phyloP scores from a whole-genome alignment of 2,113 vertebrate species.

The Embiotoca jacksoni region DNA sequence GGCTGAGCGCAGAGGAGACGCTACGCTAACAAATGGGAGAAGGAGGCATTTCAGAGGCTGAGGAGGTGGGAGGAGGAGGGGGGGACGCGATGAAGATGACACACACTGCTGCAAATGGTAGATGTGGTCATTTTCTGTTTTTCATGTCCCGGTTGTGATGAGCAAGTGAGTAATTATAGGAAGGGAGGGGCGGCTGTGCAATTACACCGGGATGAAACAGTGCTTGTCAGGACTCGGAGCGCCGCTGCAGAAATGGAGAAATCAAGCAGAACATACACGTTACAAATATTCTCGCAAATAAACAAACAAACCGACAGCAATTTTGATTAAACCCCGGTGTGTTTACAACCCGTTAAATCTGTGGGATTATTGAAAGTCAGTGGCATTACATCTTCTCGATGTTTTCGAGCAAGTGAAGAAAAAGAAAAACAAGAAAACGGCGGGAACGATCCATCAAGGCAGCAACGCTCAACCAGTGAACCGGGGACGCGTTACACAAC shows the following conservation, averaged over 20 bases:
- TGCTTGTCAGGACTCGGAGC: constrained; percentile 51
- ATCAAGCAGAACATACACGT: constrained; percentile 66
- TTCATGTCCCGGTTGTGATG: constrained; percentile 65
- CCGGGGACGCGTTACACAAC: background rate
- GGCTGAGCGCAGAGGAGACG: constrained; percentile 30
- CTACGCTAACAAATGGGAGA: constrained; percentile 66
- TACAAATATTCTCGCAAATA: constrained; percentile 67
- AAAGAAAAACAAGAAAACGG: constrained; percentile 22
- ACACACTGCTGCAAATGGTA: constrained; percentile 54
- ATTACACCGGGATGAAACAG: constrained; percentile 68
- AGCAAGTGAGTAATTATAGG: constrained; percentile 72
- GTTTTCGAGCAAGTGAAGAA: constrained; percentile 15
- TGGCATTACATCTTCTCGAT: constrained; percentile 44
- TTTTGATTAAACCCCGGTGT: constrained; percentile 62
- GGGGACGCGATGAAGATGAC: constrained; percentile 35
- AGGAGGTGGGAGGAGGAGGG: background rate
- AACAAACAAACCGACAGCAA: constrained; percentile 61
- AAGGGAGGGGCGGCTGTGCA: constrained; percentile 34
- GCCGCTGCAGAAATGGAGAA: constrained; percentile 47
- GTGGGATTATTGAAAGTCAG: constrained; percentile 61
- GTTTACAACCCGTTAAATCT: constrained; percentile 72
- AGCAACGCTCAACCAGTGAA: constrained; percentile 35
- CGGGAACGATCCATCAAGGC: constrained; percentile 52
- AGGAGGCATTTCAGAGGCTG: constrained; percentile 26
- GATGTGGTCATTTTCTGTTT: constrained; percentile 72